These are phyloP conservation scores for Aphelenchoides fujianensis DNA, from an alignment of 1,140 invertebrate genomes.

Conservation along the genomic window DNA sequence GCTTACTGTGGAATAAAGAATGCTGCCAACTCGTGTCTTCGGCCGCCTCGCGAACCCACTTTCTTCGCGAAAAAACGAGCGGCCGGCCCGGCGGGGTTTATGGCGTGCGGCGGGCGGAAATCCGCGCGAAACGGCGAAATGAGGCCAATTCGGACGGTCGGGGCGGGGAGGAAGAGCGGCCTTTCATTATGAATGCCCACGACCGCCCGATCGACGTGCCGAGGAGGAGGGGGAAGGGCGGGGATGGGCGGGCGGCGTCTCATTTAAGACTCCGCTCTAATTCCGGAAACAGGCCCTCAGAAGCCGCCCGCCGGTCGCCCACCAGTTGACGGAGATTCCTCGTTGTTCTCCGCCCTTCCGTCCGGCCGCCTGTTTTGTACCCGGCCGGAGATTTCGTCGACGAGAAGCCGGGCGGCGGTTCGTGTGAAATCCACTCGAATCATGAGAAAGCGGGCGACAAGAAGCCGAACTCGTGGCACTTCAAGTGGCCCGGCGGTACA, in stretches of 20 bases:
- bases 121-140: not conserved
- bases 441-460: not conserved
- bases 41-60: not conserved
- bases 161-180: not conserved
- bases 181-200: not conserved
- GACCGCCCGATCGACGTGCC: not conserved
- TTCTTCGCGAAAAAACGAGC: not conserved
- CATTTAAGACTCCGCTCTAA: constrained; percentile 13
- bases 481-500: constrained; percentile 1
- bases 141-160: not conserved
- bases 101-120: not conserved
- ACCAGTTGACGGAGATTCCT: too few species aligned
- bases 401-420: too few species aligned
- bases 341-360: too few species aligned
- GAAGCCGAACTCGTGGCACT: not conserved
- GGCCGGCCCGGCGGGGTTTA: not conserved
- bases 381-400: too few species aligned
- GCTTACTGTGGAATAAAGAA: not conserved
- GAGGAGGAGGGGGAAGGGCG: constrained; percentile 1
- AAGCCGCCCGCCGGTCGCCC: too few species aligned
- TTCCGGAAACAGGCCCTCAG: not conserved
- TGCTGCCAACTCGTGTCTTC: not conserved
- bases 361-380: too few species aligned
- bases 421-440: not conserved
- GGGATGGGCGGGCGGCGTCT: too few species aligned